A percentile compares a stretch with the other conserved stretches of the same genome.
phyloP scores from a whole-genome alignment of 2,888 invertebrate genomes.

The Drosophila paranaensis region DNA sequence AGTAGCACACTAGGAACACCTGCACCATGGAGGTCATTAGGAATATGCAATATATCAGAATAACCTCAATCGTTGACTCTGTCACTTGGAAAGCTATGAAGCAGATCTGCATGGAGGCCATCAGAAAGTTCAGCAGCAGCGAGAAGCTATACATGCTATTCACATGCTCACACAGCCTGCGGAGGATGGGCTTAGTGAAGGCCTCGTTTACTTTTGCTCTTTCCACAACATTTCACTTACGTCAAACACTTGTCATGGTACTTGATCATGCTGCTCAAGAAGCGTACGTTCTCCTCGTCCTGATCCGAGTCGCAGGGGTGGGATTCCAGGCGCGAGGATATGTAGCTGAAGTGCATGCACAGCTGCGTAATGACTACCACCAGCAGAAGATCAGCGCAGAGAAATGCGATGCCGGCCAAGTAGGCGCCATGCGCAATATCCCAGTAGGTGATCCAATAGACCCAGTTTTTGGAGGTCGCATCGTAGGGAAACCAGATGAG shows the following conservation, averaged over 20 bases:
- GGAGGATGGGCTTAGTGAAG: neutral
- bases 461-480: conserved; percentile 47
- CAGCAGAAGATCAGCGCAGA: conserved; percentile 76
- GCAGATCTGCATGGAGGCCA: conserved; percentile 81
- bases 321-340: conserved; percentile 50
- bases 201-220: neutral
- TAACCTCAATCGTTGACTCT: conserved; percentile 70
- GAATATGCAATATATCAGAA: conserved; percentile 78
- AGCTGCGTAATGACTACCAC: conserved; percentile 77
- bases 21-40: conserved; percentile 78
- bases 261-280: conserved; percentile 56
- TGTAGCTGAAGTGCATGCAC: conserved; percentile 79
- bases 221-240: conserved; percentile 51
- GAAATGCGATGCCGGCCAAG: conserved; percentile 73
- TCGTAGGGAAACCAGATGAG: conserved; percentile 81
- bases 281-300: conserved; percentile 52
- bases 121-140: conserved; percentile 80
- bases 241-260: conserved; percentile 75
- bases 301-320: conserved; percentile 44
- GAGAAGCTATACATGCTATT: conserved; percentile 72
- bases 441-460: conserved; percentile 69
- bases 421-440: conserved; percentile 71
- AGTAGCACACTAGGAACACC: conserved; percentile 81
- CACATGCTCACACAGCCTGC: conserved; percentile 72
- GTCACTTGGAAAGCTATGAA: conserved; percentile 83